Base-by-base conservation (phyloP, 2,888 invertebrate species). In the Microplitis manilae region DNA sequence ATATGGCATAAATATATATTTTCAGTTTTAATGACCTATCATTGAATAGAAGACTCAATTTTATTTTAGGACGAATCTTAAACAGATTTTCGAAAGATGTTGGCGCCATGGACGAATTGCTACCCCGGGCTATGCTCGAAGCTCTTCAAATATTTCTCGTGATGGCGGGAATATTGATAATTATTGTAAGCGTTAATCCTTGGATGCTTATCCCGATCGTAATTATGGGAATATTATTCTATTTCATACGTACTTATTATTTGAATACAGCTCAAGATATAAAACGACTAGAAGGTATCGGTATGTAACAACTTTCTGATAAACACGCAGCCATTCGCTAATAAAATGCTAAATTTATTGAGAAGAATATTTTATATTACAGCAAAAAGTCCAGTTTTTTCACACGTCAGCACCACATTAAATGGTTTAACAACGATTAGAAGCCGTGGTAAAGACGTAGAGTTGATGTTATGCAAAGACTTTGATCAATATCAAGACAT, bases 351-450 rank as follows among this genome's bases (percentile, higher is more conserved):
- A 9, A 6, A 8, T 41, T 13, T 30, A 30, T 39, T 62, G 6
- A 15, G 0, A 39, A 20, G 5, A 30, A 15, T 41, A 13, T 76
- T 69, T 5, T 15, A 30, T 70, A 30, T 72, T 40, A 67, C 69
- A 89, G 94, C 92, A 6, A 91, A 96, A 79, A 97, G 97, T 89
- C 98, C 98, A 0, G 95, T 98, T 0, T 98, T 97, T 89, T 96
- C 97, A 0, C 97, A 98, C 87, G 93, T 98, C 83, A 94, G 95
- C 6, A 94, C 97, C 0, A 94, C 96, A 0, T 90, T 98, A 1
- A 94, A 94, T 80, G 98, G 98, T 0, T 92, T 98, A 41, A 93
- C 95, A 59, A 97, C 97, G 0, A 97, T 98, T 77, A 92, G 98
- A 80, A 95, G 97, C 2, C 94, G 95, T 5, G 93, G 93, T 13